A percentile compares a stretch with the other conserved stretches of the same genome.
These are phyloP conservation scores for Eptatretus burgeri DNA, from an alignment of 2,113 vertebrate species.

Conservation along the genomic window DNA sequence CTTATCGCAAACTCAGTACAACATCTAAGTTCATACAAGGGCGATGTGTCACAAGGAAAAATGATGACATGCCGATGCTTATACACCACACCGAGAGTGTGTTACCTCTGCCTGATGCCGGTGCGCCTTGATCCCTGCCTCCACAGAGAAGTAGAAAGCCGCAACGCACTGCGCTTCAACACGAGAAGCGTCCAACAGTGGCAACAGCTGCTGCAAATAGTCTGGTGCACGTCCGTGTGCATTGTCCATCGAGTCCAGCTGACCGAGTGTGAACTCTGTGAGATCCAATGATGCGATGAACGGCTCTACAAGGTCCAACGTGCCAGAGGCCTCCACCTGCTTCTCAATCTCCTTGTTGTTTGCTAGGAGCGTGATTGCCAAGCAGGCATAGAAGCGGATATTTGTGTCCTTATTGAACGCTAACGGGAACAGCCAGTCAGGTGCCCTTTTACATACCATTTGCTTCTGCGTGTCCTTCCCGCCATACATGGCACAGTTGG, in stretches of 20 bases:
- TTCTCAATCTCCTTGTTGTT: conserved; percentile 70
- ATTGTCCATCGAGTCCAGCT: conserved; percentile 44
- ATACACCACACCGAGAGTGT: not conserved
- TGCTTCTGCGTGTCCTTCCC: conserved; percentile 53
- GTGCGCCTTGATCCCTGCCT: conserved; percentile 55
- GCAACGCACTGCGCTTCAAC: conserved; percentile 78
- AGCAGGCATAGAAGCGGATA: conserved; percentile 56
- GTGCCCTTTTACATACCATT: conserved; percentile 66
- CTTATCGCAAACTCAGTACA: too few relatives aligned
- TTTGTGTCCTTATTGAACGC: conserved; percentile 69
- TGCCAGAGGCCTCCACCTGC: conserved; percentile 57
- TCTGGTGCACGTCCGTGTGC: conserved; percentile 47
- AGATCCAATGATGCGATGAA: conserved; percentile 70
- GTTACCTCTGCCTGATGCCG: conserved; percentile 77
- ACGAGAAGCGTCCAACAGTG: conserved; percentile 51
- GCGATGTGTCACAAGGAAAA: too few relatives aligned
- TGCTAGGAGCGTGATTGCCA: conserved; percentile 55
- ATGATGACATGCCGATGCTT: too few relatives aligned
- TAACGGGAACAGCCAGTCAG: conserved; percentile 82
- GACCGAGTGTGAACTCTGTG: conserved; percentile 32
- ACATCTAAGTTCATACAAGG: too few relatives aligned
- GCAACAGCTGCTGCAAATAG: conserved; percentile 56
- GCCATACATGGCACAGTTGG: conserved; percentile 80
- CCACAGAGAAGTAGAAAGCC: conserved; percentile 61
- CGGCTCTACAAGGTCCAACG: conserved; percentile 71